Evolutionary conservation across 2,888 invertebrate species (phyloP), one percentile per base, ranked within the genome.

Genomic region (Stenoptilia bipunctidactyla): DNA sequence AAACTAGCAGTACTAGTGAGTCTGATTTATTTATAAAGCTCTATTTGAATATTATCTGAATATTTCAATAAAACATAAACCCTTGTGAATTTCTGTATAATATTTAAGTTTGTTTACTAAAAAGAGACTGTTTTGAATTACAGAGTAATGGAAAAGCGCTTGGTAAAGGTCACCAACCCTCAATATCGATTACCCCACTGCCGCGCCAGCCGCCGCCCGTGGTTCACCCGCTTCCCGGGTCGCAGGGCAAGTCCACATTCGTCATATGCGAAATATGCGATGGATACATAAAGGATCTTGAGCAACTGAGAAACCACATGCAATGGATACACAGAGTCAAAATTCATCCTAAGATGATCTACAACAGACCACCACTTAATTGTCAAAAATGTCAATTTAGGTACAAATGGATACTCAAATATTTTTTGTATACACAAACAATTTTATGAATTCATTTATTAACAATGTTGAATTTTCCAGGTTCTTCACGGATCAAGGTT

Each of bases 251-350:
- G 69, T 91, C 90, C 53, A 89, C 92, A 15, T 95, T 95, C 73
- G 96, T 96, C 49, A 94, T 96, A 52, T 98, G 97, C 73, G 97
- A 97, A 84, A 96, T 97, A 48, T 98, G 97, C 76, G 97, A 97
- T 62, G 96, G 96, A 14, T 97, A 96, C 65, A 97, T 97, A 46
- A 96, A 96, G 85, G 97, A 97, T 72, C 85, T 96, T 60, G 96
- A 96, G 59, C 96, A 96, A 65, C 80, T 97, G 47, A 87, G 97
- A 48, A 96, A 96, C 70, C 97, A 97, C 66, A 97, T 97, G 94
- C 96, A 96, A 65, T 97, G 96, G 94, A 96, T 97, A 68, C 97
- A 97, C 73, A 96, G 97, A 88, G 94, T 96, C 52, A 96, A 96
- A 72, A 96, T 96, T 59, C 96, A 96, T 77, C 95, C 96, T 41